These are phyloP conservation scores for Turdus rufiventris DNA, from an alignment of 2,113 vertebrate genomes.

Conservation along the genomic window DNA sequence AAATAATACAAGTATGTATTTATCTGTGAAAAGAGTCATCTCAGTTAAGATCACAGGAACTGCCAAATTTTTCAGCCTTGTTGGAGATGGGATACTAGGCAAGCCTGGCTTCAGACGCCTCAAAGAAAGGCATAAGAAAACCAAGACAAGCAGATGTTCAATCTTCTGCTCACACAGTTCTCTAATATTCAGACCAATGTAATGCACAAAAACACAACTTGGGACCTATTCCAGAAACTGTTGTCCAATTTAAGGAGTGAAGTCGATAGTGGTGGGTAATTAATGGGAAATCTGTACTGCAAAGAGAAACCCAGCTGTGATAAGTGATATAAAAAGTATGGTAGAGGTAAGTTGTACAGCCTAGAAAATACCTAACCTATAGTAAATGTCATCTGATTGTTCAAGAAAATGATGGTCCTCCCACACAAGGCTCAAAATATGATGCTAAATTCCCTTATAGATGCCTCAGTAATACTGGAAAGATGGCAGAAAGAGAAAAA, in stretches of 20 bases:
- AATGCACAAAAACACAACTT: not conserved
- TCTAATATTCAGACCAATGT: not conserved
- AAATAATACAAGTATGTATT: not conserved
- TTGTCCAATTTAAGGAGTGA: not conserved
- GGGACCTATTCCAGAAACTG: not conserved
- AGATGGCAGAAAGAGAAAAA: not conserved
- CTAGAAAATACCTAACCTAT: not conserved
- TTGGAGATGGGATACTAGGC: not conserved
- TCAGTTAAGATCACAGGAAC: not conserved
- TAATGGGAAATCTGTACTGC: not conserved
- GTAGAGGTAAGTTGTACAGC: not conserved
- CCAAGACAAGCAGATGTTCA: not conserved
- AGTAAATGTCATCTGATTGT: conserved; percentile 10
- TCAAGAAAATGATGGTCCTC: not conserved
- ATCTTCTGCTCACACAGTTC: not conserved
- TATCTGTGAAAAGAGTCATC: not conserved
- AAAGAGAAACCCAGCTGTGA: not conserved
- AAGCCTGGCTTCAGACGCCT: not conserved
- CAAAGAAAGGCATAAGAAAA: not conserved
- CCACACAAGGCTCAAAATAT: not conserved
- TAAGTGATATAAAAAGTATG: not conserved
- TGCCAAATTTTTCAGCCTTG: not conserved
- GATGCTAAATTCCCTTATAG: not conserved
- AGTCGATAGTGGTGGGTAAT: not conserved
- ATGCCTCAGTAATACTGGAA: not conserved